These are phyloP conservation scores for Remorina albescens DNA, from an alignment of 2,797 vertebrate species.

Conservation along the genomic window DNA sequence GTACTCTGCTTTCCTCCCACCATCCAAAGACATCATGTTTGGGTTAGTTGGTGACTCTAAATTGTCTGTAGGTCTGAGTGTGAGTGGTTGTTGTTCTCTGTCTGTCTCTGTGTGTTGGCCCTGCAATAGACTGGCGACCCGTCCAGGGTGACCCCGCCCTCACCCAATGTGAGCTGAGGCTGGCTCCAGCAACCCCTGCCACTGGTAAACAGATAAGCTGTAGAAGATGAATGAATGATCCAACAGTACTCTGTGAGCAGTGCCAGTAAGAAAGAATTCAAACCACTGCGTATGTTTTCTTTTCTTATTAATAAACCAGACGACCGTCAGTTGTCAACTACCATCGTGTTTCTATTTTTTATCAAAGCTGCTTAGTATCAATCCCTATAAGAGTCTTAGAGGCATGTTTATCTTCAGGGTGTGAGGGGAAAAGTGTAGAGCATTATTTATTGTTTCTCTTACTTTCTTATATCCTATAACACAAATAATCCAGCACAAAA, in stretches of 20 bases:
- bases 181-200: no score
- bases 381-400: not conserved
- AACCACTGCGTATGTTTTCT: not conserved
- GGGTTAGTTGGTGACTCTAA: no score
- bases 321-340: not conserved
- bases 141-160: no score
- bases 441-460: not conserved
- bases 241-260: not conserved
- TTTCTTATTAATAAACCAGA: not conserved
- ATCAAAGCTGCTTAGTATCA: not conserved
- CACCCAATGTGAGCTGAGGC: no score
- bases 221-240: no score
- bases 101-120: no score
- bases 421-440: slow-evolving; percentile 1
- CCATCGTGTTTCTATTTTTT: not conserved
- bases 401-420: slow-evolving; percentile 24
- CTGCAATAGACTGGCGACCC: no score
- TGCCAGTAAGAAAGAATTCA: not conserved
- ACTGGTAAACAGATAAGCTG: no score
- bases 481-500: not conserved
- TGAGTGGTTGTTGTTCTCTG: no score
- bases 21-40: no score
- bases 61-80: no score
- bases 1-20: no score
- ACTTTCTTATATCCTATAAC: not conserved